Evolutionary conservation across 2,113 vertebrate genomes (phyloP).

Genomic region (Corythoichthys haematopterus): DNA sequence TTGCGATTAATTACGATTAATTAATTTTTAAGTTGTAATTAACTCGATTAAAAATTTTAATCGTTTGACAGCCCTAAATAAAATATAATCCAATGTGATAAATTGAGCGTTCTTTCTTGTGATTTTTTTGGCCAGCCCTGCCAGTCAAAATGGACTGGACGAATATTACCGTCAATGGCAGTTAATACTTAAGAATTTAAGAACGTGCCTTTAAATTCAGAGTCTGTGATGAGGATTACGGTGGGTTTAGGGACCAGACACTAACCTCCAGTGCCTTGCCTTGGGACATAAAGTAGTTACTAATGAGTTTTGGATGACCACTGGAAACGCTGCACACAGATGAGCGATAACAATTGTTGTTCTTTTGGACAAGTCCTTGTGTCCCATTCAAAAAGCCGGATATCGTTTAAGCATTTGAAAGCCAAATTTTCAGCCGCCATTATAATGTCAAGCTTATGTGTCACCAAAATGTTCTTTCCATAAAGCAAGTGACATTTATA

Average conservation of each 20-base stretch:
- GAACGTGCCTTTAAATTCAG: conserved; percentile 51
- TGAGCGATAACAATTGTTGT: background rate
- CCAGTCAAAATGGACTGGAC: too few species aligned
- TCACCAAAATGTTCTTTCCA: background rate
- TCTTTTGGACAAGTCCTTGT: background rate
- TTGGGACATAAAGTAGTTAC: conserved; percentile 17
- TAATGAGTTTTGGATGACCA: background rate
- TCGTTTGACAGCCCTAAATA: too few species aligned
- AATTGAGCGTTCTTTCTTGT: too few species aligned
- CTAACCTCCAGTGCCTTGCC: conserved; percentile 34
- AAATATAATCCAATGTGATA: too few species aligned
- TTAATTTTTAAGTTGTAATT: too few species aligned
- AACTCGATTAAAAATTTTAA: too few species aligned
- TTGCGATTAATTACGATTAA: too few species aligned
- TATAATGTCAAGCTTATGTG: background rate
- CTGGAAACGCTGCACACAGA: background rate
- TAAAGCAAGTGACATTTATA: background rate
- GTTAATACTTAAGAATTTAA: too few species aligned
- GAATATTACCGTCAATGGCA: too few species aligned
- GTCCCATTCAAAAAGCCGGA: background rate
- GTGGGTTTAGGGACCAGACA: conserved; percentile 42
- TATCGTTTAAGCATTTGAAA: background rate
- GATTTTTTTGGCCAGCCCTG: too few species aligned
- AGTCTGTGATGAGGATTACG: conserved; percentile 60
- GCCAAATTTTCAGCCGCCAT: background rate